Percentiles rank a stretch among this genome's conserved stretches.
These are phyloP conservation scores for Ascaphus truei DNA, from an alignment of 2,113 vertebrate genomes.

Conservation along the genomic window DNA sequence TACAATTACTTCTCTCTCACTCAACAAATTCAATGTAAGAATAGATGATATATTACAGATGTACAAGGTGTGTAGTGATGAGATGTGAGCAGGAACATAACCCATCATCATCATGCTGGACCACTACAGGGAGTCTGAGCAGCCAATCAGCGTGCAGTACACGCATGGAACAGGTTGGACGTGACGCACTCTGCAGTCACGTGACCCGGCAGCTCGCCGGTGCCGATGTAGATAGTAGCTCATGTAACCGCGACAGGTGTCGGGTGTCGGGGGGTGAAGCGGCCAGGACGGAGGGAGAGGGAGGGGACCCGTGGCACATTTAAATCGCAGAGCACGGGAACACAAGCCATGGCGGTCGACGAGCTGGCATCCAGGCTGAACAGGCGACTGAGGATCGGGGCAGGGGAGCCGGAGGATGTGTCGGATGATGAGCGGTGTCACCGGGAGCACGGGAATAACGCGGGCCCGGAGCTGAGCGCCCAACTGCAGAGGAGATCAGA, in stretches of 20 bases:
- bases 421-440: conserved; percentile 46
- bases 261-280: neutral
- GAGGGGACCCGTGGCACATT: neutral
- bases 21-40: too few species aligned
- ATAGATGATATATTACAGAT: too few species aligned
- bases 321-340: conserved; percentile 12
- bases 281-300: neutral
- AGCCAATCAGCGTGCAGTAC: neutral
- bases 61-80: too few species aligned
- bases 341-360: conserved; percentile 74
- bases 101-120: neutral
- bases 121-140: neutral
- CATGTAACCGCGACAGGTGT: neutral
- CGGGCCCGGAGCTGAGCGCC: conserved; percentile 71
- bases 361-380: conserved; percentile 76
- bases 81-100: too few species aligned
- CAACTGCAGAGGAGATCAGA: conserved; percentile 72
- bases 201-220: neutral
- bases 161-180: neutral
- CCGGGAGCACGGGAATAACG: conserved; percentile 52
- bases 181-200: neutral
- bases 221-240: neutral
- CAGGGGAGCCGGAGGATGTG: conserved; percentile 46
- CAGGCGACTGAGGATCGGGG: conserved; percentile 69
- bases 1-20: too few species aligned